phyloP scores from a whole-genome alignment of 2,113 vertebrate genomes.

The Acrocephalus arundinaceus region DNA sequence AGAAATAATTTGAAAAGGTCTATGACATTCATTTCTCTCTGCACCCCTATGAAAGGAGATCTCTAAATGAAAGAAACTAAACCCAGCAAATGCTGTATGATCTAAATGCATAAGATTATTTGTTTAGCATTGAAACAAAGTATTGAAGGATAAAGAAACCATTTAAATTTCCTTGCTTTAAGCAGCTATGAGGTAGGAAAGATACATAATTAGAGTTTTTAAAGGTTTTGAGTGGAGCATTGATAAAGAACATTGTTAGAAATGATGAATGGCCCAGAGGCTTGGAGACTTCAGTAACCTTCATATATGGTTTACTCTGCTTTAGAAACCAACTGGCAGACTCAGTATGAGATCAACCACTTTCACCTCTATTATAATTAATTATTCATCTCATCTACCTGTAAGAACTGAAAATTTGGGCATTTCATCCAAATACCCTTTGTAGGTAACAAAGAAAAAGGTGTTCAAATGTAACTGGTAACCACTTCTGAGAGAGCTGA shows the following conservation, averaged over 20 bases:
- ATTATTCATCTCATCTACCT: neutral
- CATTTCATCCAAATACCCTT: neutral
- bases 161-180: neutral
- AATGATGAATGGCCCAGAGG: neutral
- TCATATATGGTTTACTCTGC: neutral
- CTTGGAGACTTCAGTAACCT: neutral
- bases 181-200: neutral
- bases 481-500: neutral
- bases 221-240: neutral
- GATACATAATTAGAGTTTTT: neutral
- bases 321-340: neutral
- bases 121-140: neutral
- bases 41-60: neutral
- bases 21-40: neutral
- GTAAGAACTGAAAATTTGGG: neutral
- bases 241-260: neutral
- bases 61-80: neutral
- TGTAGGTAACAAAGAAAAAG: neutral
- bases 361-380: neutral
- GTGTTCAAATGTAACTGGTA: neutral
- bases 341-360: neutral
- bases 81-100: neutral
- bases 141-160: neutral
- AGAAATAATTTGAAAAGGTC: conserved; percentile 39
- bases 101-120: neutral